Base-by-base conservation (phyloP, 2,113 vertebrate genomes). In the Candoia aspera region DNA sequence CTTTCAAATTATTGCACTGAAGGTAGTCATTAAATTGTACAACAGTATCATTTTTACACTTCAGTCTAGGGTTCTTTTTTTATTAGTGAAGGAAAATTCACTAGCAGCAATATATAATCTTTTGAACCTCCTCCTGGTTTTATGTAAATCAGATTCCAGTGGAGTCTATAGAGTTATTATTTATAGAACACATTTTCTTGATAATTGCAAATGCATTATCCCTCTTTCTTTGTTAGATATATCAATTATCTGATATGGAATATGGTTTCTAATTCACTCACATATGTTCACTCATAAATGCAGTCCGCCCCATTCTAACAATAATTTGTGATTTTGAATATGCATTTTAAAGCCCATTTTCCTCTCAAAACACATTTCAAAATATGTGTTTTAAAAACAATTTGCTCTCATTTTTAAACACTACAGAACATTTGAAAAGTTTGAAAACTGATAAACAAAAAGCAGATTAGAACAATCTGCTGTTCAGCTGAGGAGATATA, bases 1-100 rank as follows among this genome's bases (percentile, higher is more conserved):
- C 96, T 97, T 95, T 95, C 68, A 95, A 97, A 97, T 96, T 93
- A 96, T 93, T 96, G 79, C 83, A 95, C 0, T 86, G 94, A 96
- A 97, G 97, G 95, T 92, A 91, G 57, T 94, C 84, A 94, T 95
- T 96, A 96, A 93, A 59, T 95, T 87, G 49, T 95, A 95, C 95
- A 95, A 94, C 88, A 95, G 84, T 29, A 88, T 59, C 19, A 89
- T 90, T 96, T 96, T 95, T 95, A 92, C 55, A 83, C 95, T 87
- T 15, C 60, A 92, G 86, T 91, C 84, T 91, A 95, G 54, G 90
- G 23, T 91, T 86, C 54, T 92, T 93, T 88, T 88, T 92, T 3
- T 3, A 57, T 93, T 90, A 91, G 49, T 68, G 94, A 95, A 94
- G 88, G 85, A 93, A 33, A 93, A 33, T 37, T 90, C 90, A 85